These are phyloP conservation scores for Dendrolimus pini DNA, from an alignment of 2,888 invertebrate genomes.

Conservation along the genomic window DNA sequence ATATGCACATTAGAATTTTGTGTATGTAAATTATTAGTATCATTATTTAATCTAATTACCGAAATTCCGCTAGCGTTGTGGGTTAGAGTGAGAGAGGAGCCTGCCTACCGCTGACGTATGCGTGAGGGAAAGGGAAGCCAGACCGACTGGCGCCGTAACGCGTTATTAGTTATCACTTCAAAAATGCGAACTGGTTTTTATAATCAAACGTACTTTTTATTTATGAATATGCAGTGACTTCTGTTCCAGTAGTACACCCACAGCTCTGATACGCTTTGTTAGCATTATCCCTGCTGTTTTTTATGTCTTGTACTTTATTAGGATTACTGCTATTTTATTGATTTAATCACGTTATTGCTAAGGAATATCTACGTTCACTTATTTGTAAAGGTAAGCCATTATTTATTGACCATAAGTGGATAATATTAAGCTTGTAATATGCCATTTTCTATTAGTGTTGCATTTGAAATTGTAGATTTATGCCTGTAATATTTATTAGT, in stretches of 20 bases:
- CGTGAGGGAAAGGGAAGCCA: no score
- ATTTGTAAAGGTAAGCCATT: constrained; percentile 3
- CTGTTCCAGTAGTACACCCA: constrained; percentile 6
- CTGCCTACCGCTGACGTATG: no score
- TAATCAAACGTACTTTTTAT: background rate
- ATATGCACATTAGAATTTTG: no score
- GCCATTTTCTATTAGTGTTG: background rate
- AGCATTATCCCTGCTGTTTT: constrained; percentile 15
- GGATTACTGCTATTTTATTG: constrained; percentile 26
- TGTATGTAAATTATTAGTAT: no score
- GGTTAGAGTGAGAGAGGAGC: no score
- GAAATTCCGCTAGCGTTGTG: no score
- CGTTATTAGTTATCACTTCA: no score
- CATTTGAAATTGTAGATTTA: background rate
- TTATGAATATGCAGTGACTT: background rate
- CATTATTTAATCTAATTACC: no score
- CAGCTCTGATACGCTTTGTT: constrained; percentile 9
- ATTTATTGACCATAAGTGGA: constrained; percentile 1
- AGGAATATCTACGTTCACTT: constrained; percentile 10
- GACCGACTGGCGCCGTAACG: no score
- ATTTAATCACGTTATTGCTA: constrained; percentile 17
- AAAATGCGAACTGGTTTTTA: background rate
- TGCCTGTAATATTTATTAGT: no score
- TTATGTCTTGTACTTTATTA: constrained; percentile 21
- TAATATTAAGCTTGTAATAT: background rate